Percentiles rank a stretch among this genome's conserved stretches.
phyloP scores from a whole-genome alignment of 64 coral and sea anemone genomes.

The Acropora tenuis region DNA sequence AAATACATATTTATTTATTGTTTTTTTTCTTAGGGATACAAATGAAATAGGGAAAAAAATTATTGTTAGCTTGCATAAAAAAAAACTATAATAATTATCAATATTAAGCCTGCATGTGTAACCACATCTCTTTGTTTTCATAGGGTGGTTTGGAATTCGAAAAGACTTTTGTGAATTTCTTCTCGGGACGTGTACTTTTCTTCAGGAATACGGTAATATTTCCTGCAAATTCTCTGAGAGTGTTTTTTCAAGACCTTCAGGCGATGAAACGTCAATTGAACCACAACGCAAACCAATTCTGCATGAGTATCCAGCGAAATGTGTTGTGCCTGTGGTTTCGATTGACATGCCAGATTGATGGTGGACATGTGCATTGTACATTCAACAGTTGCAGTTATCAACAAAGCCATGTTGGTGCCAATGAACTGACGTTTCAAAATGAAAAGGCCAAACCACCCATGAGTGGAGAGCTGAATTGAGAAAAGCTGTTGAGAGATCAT shows the following conservation, averaged over 20 bases:
- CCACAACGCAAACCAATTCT: slow-evolving; percentile 71
- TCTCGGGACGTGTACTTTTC: slow-evolving; percentile 82
- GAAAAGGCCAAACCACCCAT: too few species aligned
- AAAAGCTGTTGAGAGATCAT: too few species aligned
- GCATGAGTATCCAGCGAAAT: slow-evolving; percentile 67
- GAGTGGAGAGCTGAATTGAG: too few species aligned
- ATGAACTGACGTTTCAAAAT: not conserved
- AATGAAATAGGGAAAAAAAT: too few species aligned
- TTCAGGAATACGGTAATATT: slow-evolving; percentile 99
- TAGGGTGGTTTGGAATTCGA: slow-evolving; percentile 99
- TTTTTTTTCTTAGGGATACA: too few species aligned
- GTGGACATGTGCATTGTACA: not conserved
- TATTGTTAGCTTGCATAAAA: too few species aligned
- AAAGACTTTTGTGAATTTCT: slow-evolving; percentile 99
- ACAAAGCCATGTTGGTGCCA: not conserved
- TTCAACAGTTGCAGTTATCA: not conserved
- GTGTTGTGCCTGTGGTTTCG: slow-evolving; percentile 72
- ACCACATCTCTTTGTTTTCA: not conserved
- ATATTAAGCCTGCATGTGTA: not conserved
- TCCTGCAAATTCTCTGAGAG: slow-evolving; percentile 96
- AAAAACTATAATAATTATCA: too few species aligned
- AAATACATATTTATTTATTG: too few species aligned
- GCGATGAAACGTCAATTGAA: slow-evolving; percentile 68
- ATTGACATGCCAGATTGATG: slow-evolving; percentile 89
- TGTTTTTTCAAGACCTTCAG: slow-evolving; percentile 63